A percentile compares a stretch with the other conserved stretches of the same genome.
Conservation (phyloP, 2,888 invertebrate genomes). For the Craniophora ligustri region DNA sequence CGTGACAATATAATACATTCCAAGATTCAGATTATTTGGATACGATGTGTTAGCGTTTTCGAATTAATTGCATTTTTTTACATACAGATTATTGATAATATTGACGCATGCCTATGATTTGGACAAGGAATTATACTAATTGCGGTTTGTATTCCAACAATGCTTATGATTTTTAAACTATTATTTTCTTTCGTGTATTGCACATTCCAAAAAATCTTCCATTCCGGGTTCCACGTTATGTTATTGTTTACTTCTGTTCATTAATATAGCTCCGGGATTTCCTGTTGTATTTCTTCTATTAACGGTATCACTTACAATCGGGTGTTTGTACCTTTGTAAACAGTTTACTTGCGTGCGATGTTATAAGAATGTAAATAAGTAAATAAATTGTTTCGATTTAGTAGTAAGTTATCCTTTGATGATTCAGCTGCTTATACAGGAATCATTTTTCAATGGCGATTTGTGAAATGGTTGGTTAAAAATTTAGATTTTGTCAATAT, state of each 20-base stretch:
- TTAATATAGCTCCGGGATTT: not conserved
- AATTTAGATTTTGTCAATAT: too few species aligned
- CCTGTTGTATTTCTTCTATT: not conserved
- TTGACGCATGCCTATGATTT: not conserved
- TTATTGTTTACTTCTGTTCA: not conserved
- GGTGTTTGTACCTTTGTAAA: conserved; percentile 3
- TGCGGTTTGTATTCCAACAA: conserved; percentile 18
- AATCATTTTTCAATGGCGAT: too few species aligned
- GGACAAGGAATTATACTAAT: not conserved
- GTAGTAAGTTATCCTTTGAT: not conserved
- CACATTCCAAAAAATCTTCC: conserved; percentile 33
- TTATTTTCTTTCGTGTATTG: conserved; percentile 7
- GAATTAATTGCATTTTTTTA: conserved; percentile 1
- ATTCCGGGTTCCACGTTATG: conserved; percentile 19
- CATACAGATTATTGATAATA: not conserved
- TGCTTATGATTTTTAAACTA: conserved; percentile 1
- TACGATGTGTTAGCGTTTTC: not conserved
- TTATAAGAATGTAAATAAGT: not conserved
- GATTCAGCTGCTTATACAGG: not conserved
- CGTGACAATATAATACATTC: conserved; percentile 34
- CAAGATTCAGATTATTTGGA: conserved; percentile 12
- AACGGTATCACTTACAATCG: conserved; percentile 9
- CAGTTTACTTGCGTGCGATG: not conserved
- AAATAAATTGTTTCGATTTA: not conserved
- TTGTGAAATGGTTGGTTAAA: too few species aligned